A percentile compares a stretch with the other conserved stretches of the same genome.
Conservation (phyloP, 1,140 invertebrate species). For the Cydia strobilella region DNA sequence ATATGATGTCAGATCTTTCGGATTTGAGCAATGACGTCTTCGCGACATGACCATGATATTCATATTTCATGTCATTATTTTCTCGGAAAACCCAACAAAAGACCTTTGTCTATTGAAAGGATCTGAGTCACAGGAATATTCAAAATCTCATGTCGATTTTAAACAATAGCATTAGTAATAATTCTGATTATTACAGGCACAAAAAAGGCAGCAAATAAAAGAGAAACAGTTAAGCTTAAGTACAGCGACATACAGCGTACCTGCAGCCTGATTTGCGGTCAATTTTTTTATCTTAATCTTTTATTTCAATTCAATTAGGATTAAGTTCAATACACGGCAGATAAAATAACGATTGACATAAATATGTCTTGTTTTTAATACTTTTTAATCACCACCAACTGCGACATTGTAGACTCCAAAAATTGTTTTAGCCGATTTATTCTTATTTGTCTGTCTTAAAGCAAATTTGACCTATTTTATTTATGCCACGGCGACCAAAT, state of each 20-base stretch:
- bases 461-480: neutral
- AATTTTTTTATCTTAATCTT: neutral
- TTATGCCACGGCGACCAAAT: neutral
- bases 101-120: slow-evolving; percentile 27
- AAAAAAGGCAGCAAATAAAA: neutral
- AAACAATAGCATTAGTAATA: slow-evolving; percentile 30
- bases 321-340: neutral
- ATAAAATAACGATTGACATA: neutral
- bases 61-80: slow-evolving; percentile 18
- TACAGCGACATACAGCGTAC: neutral
- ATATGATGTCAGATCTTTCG: slow-evolving; percentile 44
- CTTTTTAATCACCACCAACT: neutral
- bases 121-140: slow-evolving; percentile 18
- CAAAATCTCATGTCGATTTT: slow-evolving; percentile 7
- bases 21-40: slow-evolving; percentile 23
- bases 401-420: neutral
- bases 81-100: slow-evolving; percentile 20
- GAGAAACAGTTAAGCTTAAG: neutral
- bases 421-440: too few relatives aligned
- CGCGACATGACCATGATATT: neutral
- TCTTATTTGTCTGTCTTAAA: neutral
- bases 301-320: neutral
- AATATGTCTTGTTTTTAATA: neutral
- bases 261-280: neutral
- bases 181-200: neutral